Base-by-base conservation (phyloP, 2,888 invertebrate species). In the Hololepta plana region DNA sequence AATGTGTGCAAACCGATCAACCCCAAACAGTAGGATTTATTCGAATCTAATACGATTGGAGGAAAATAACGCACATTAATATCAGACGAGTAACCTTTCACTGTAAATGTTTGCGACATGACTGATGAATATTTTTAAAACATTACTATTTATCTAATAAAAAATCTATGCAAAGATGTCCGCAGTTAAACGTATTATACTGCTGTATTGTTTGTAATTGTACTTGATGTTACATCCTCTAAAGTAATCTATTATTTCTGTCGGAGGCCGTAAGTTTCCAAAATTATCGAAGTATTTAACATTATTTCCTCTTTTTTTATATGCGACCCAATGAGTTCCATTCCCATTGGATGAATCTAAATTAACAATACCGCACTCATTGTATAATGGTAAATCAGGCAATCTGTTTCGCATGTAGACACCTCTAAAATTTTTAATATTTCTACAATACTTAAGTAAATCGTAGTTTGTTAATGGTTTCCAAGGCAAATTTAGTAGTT, bases 261-360 rank as follows among this genome's bases (percentile, higher is more conserved):
- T 11, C 1, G 44, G 43, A 3, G 44, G 46, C 26, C 37, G 36
- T 13, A 45, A 35, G 35, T 48, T 40, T 7, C 46, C 47, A 32
- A 46, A 51, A 26, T 43, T 45, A 28, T 47, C 45, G 35, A 42
- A 49, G 33, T 46, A 49, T 27, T 41, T 34, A 10, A 41, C 32
- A 15, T 38, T 23, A 23, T 40, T 32, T 15, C 35, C 35, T 4
- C 34, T 30, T 35, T 46, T 47, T 15, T 29, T 38, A 32, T 45
- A 46, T 27, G 43, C 38, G 38, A 44, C 38, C 45, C 47, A 43
- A 37, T 49, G 45, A 10, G 43, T 41, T 7, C 47, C 46, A 12
- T 17, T 11, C 6, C 31, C 33, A 11, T 13, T 10, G 22, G 27
- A 26, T 16, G 23, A 26, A 34, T 44, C 45, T 24, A 45, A 33